Evolutionary conservation across 2,888 invertebrate genomes (phyloP).

Genomic region (Petrolisthes cinctipes): DNA sequence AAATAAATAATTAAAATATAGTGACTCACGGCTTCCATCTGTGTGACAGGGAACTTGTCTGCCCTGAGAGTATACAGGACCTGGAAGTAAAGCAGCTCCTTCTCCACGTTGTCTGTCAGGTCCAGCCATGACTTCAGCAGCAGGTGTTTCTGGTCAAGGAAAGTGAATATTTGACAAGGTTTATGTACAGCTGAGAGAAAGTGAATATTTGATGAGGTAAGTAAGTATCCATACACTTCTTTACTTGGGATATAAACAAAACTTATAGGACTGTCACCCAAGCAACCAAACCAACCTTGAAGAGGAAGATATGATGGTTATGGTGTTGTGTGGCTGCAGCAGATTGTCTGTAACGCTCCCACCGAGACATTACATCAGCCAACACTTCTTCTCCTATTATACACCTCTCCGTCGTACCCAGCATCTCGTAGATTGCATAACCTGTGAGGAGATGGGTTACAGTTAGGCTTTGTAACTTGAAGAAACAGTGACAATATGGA

Average conservation of each 20-base stretch:
- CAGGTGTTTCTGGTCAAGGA: conserved; percentile 79
- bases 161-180: not conserved
- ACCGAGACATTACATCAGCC: conserved; percentile 93
- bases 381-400: conserved; percentile 87
- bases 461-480: not conserved
- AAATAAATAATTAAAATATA: not conserved
- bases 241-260: not conserved
- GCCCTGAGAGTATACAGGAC: conserved; percentile 89
- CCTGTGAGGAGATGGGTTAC: conserved; percentile 72
- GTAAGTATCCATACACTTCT: no score
- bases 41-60: conserved; percentile 91
- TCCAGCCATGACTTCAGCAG: conserved; percentile 85
- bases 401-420: conserved; percentile 88
- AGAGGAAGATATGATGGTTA: conserved; percentile 76
- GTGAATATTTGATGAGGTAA: no score
- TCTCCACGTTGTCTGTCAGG: conserved; percentile 87
- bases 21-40: conserved; percentile 89
- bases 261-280: not conserved
- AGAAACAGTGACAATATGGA: not conserved
- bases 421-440: conserved; percentile 92
- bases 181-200: not conserved
- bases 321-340: conserved; percentile 70
- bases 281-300: conserved; percentile 44
- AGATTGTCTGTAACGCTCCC: conserved; percentile 84
- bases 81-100: conserved; percentile 93